These are phyloP conservation scores for Trissoscelio sp. DNA, from an alignment of 2,888 invertebrate species.

Conservation along the genomic window DNA sequence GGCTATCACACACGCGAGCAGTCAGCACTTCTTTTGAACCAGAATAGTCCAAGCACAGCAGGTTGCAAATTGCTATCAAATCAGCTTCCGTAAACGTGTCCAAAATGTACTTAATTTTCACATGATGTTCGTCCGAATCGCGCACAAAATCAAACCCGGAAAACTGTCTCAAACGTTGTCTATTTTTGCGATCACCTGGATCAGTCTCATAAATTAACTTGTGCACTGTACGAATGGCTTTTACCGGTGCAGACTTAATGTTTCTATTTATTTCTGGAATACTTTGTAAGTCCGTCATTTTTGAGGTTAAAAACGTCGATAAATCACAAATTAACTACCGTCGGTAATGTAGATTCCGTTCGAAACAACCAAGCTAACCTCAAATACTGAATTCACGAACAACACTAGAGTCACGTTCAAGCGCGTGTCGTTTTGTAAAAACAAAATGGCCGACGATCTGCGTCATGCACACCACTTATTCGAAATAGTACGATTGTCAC, in stretches of 20 bases:
- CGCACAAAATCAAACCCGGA: conserved; percentile 45
- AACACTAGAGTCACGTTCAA: background rate
- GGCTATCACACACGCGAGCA: conserved; percentile 6
- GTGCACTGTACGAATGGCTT: conserved; percentile 23
- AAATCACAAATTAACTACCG: background rate
- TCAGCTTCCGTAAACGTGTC: conserved; percentile 39
- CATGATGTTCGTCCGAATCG: conserved; percentile 18
- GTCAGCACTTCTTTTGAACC: conserved; percentile 35
- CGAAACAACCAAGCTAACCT: background rate
- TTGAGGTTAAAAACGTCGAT: background rate
- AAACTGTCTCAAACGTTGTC: conserved; percentile 52
- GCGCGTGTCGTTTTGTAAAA: background rate
- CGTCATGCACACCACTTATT: too few species aligned
- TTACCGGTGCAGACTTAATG: conserved; percentile 17
- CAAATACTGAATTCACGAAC: background rate
- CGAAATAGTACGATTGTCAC: too few species aligned
- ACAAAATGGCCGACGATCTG: too few species aligned
- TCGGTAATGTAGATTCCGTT: background rate
- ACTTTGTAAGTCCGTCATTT: conserved; percentile 1
- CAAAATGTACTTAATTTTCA: conserved; percentile 36
- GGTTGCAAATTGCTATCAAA: conserved; percentile 51
- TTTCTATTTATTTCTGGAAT: conserved; percentile 32
- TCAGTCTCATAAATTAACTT: conserved; percentile 41
- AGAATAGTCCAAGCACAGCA: conserved; percentile 50
- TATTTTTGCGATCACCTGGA: conserved; percentile 42